Evolutionary conservation across 2,797 vertebrate genomes (phyloP), one percentile per base, ranked within the genome.

Genomic region (Champsocephalus esox): DNA sequence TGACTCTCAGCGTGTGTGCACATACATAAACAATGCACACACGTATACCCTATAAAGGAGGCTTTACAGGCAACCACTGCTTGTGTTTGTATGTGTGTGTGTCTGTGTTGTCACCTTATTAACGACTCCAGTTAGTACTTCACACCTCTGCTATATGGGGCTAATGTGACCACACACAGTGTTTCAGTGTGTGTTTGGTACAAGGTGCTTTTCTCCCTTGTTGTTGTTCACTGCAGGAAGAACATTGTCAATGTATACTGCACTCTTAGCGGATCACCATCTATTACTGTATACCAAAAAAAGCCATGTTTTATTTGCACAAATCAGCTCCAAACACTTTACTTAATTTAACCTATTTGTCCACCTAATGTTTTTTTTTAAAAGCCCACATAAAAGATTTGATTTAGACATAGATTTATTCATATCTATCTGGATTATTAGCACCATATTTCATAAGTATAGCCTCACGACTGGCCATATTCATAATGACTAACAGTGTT

Each of bases 401-500:
- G 83, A 84, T 81, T 84, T n/a, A 62, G 73, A 66, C 69, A 54
- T 14, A 19, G 56, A 52, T 46, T 76, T 71, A 80, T 86, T 89
- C 81, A 72, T 77, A 71, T 70, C 14, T 9, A 50, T 62, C 66
- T 1, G 46, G 52, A 38, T 84, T 84, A 82, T 88, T 87, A 85
- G 70, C 70, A 83, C 59, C 62, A 64, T 67, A 68, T 84, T 85
- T 88, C 72, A 83, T 71, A 70, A 81, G 77, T 64, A 28, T 28
- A 81, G 63, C 82, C 71, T 80, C 75, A 65, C 43, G n/a, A 76
- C 81, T 51, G 67, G 75, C 69, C 66, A 81, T 84, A 87, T 86
- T 82, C 89, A 90, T 87, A 79, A 88, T 70, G 66, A 66, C 70
- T 82, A 83, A 85, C 54, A 77, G 60, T 24, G 49, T 68, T 77